Conservation (phyloP, 2,797 vertebrate genomes). For the Myoxocephalus aenaeus region DNA sequence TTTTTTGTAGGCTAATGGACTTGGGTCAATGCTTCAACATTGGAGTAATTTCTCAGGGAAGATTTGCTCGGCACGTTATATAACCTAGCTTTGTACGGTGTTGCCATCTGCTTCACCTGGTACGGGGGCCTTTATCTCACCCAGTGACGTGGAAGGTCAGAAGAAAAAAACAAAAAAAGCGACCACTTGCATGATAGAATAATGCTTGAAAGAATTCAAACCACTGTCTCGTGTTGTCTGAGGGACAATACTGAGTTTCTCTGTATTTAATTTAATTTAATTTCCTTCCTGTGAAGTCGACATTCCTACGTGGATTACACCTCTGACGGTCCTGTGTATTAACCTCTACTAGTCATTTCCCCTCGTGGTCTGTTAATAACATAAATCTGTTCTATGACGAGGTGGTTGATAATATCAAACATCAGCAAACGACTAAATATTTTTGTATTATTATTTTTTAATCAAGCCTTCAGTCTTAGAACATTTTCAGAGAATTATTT, state of each 20-base stretch:
- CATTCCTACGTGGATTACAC: slow-evolving; percentile 36
- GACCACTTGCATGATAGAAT: slow-evolving; percentile 16
- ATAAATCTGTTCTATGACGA: slow-evolving; percentile 53
- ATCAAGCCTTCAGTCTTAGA: slow-evolving; percentile 57
- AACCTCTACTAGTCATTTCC: slow-evolving; percentile 55
- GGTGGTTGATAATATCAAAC: slow-evolving; percentile 34
- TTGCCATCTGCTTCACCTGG: slow-evolving; percentile 31
- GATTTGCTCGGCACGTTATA: slow-evolving; percentile 51
- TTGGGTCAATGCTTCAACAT: slow-evolving; percentile 48
- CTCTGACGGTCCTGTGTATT: slow-evolving; percentile 54
- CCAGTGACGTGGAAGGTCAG: slow-evolving; percentile 17
- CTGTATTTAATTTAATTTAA: slow-evolving; percentile 14
- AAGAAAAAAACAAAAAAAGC: background rate
- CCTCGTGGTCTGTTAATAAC: slow-evolving; percentile 36
- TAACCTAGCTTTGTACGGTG: slow-evolving; percentile 38
- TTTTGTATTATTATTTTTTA: slow-evolving; percentile 54
- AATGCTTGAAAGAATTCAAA: slow-evolving; percentile 45
- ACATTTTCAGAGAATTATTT: slow-evolving; percentile 62
- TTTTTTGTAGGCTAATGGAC: slow-evolving; percentile 53
- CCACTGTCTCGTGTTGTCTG: slow-evolving; percentile 30
- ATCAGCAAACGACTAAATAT: slow-evolving; percentile 26
- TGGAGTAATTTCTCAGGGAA: slow-evolving; percentile 80
- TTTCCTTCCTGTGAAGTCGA: slow-evolving; percentile 42
- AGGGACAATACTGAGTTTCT: slow-evolving; percentile 21
- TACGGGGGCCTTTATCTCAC: slow-evolving; percentile 43